These are phyloP conservation scores for Diachasmimorpha longicaudata DNA, from an alignment of 1,140 invertebrate genomes.

Conservation along the genomic window DNA sequence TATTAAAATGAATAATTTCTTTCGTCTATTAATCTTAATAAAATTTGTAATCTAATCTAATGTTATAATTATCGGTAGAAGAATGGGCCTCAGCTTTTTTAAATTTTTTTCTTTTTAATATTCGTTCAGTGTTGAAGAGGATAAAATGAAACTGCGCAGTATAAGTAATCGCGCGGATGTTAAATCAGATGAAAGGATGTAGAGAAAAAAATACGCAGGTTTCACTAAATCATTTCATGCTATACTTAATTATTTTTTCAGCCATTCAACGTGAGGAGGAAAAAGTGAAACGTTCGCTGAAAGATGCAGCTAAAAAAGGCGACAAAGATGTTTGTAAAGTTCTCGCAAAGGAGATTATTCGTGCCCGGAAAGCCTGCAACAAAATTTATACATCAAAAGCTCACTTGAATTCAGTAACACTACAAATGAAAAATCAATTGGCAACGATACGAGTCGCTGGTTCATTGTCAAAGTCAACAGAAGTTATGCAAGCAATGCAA, in stretches of 20 bases:
- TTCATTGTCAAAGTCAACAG: constrained; percentile 89
- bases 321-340: constrained; percentile 94
- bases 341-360: constrained; percentile 93
- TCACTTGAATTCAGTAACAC: constrained; percentile 95
- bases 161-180: no score
- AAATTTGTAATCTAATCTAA: no score
- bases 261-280: constrained; percentile 97
- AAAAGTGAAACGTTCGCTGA: constrained; percentile 92
- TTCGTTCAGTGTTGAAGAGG: no score
- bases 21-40: no score
- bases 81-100: no score
- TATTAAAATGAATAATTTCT: no score
- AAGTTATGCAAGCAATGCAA: constrained; percentile 98
- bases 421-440: constrained; percentile 98
- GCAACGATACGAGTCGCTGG: constrained; percentile 91
- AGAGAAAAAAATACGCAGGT: no score
- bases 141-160: no score
- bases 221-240: neutral
- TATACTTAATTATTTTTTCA: constrained; percentile 45
- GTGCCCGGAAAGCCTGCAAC: constrained; percentile 86
- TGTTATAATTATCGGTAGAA: no score
- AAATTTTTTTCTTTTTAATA: no score
- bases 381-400: constrained; percentile 96
- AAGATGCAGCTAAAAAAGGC: constrained; percentile 95
- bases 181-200: no score